Percentiles rank a stretch among this genome's conserved stretches.
These are phyloP conservation scores for Chloroceryle inda DNA, from an alignment of 2,797 vertebrate species.

Conservation along the genomic window DNA sequence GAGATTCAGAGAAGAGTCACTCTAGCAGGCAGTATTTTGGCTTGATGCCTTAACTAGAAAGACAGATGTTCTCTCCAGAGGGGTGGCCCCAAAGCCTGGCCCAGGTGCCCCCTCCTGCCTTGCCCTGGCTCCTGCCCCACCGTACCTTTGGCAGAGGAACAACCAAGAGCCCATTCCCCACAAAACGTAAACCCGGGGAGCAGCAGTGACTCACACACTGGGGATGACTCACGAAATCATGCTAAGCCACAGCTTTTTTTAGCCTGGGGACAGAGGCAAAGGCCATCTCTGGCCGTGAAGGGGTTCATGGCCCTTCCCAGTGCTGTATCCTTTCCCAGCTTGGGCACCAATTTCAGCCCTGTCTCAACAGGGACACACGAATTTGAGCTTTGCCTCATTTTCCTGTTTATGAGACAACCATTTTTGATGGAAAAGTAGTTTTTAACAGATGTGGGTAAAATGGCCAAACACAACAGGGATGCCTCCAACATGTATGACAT, in stretches of 20 bases:
- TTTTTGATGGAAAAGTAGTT: neutral
- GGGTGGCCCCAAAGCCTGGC: neutral
- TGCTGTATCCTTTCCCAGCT: neutral
- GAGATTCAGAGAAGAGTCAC: neutral
- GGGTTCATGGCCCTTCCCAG: accelerated
- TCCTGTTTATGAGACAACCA: accelerated
- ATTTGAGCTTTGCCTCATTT: neutral
- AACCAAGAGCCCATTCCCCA: neutral
- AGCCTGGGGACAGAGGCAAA: neutral
- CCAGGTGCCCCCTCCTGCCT: accelerated
- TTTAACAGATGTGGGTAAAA: neutral
- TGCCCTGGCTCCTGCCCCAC: neutral
- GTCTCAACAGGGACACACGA: neutral
- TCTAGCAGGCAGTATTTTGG: neutral
- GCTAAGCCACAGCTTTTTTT: neutral
- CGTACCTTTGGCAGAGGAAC: neutral
- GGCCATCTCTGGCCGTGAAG: neutral
- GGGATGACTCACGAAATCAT: neutral
- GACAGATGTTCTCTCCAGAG: neutral
- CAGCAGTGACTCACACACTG: neutral
- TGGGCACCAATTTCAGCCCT: neutral
- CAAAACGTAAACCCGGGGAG: neutral
- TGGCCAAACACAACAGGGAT: neutral
- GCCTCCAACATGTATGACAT: accelerated
- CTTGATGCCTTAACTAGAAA: neutral